Evolutionary conservation across 1,140 invertebrate species (phyloP).

Genomic region (Scaptomyza pallida): DNA sequence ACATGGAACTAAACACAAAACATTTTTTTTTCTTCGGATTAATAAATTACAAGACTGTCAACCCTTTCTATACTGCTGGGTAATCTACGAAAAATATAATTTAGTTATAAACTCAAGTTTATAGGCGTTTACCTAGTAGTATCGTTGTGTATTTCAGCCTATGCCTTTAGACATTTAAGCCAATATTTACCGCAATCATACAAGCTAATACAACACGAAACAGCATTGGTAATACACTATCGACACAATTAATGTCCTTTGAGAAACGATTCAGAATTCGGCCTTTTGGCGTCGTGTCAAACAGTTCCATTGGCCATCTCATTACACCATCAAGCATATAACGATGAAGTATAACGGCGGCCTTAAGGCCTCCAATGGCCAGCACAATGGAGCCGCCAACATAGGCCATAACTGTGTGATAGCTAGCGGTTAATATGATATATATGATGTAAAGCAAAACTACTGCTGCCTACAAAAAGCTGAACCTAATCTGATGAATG

Average conservation of each 20-base stretch:
- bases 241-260: constrained; percentile 89
- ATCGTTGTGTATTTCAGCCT: constrained; percentile 1
- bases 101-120: too few species aligned
- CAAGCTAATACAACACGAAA: constrained; percentile 39
- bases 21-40: too few species aligned
- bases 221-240: constrained; percentile 84
- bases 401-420: constrained; percentile 17
- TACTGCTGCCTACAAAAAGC: background rate
- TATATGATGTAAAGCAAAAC: background rate
- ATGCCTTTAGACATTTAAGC: background rate
- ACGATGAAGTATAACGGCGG: background rate
- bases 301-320: constrained; percentile 87
- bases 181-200: constrained; percentile 8
- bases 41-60: too few species aligned
- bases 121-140: constrained; percentile 1
- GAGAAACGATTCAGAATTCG: constrained; percentile 90
- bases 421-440: background rate
- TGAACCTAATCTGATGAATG: constrained; percentile 4
- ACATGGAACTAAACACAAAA: constrained; percentile 3
- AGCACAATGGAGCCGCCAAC: constrained; percentile 83
- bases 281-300: constrained; percentile 90
- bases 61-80: too few species aligned
- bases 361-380: constrained; percentile 63
- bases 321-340: background rate
- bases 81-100: too few species aligned